Percentiles rank a stretch among this genome's conserved stretches.
phyloP scores from a whole-genome alignment of 2,797 vertebrate species.

The Apogon hyalosoma region DNA sequence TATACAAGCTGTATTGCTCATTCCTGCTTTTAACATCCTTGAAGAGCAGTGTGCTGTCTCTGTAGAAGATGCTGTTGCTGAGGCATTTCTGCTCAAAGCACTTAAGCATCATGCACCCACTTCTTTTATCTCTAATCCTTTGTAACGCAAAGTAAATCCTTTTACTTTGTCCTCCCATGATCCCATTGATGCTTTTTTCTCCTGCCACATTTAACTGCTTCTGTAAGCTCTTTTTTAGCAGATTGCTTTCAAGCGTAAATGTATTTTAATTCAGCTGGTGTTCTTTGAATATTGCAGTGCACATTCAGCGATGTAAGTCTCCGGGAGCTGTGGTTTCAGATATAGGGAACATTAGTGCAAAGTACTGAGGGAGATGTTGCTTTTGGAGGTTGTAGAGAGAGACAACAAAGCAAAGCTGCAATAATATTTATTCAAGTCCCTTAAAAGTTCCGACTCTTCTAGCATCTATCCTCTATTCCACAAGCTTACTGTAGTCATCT shows the following conservation, averaged over 20 bases:
- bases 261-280: constrained; percentile 8
- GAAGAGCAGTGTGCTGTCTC: constrained; percentile 13
- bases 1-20: constrained; percentile 24
- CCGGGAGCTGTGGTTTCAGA: constrained; percentile 5
- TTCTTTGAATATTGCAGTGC: constrained; percentile 16
- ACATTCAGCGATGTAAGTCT: constrained; percentile 9
- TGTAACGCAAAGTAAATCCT: constrained; percentile 42
- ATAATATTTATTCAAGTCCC: no score
- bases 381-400: constrained; percentile 10
- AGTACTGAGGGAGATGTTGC: constrained; percentile 30
- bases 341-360: neutral
- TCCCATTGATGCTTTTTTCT: constrained; percentile 37
- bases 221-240: constrained; percentile 12
- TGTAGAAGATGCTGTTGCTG: constrained; percentile 18
- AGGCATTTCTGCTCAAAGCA: constrained; percentile 31
- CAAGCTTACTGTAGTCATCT: constrained; percentile 32
- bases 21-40: constrained; percentile 32
- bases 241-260: constrained; percentile 29
- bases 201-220: constrained; percentile 33
- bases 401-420: constrained; percentile 12
- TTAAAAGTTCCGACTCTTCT: no score
- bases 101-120: constrained; percentile 1
- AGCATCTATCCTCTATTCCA: no score
- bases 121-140: constrained; percentile 40
- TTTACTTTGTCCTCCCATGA: constrained; percentile 37